These are phyloP conservation scores for Rhea pennata DNA, from an alignment of 2,113 vertebrate genomes.

Conservation along the genomic window DNA sequence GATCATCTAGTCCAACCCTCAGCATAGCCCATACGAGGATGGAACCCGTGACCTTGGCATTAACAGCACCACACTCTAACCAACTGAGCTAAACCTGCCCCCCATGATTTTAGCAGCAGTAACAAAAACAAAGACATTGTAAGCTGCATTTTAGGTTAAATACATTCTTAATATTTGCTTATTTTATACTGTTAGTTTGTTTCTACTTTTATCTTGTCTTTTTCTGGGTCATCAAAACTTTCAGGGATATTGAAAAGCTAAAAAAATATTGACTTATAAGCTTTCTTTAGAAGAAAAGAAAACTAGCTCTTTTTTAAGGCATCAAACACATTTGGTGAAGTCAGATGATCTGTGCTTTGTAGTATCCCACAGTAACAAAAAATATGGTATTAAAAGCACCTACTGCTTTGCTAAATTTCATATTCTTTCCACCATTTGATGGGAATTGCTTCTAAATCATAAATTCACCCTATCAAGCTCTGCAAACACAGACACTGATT, in stretches of 20 bases:
- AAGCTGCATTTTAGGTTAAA: slow-evolving; percentile 24
- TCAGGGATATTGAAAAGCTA: background rate
- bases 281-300: background rate
- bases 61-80: too few relatives aligned
- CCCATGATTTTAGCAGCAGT: background rate
- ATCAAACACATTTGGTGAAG: background rate
- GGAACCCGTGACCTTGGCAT: too few relatives aligned
- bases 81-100: too few relatives aligned
- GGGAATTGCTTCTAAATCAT: background rate
- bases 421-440: background rate
- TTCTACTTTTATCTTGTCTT: background rate
- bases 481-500: background rate
- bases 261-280: background rate
- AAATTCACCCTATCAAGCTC: background rate
- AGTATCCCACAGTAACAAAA: background rate
- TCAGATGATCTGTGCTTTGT: background rate
- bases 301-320: background rate
- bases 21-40: too few relatives aligned
- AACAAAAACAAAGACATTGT: background rate
- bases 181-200: background rate
- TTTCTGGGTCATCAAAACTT: background rate
- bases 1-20: too few relatives aligned
- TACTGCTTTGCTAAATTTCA: background rate
- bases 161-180: background rate
- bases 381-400: background rate